Base-by-base conservation (phyloP, 2,888 invertebrate species). In the Ichneumoninae sp. region DNA sequence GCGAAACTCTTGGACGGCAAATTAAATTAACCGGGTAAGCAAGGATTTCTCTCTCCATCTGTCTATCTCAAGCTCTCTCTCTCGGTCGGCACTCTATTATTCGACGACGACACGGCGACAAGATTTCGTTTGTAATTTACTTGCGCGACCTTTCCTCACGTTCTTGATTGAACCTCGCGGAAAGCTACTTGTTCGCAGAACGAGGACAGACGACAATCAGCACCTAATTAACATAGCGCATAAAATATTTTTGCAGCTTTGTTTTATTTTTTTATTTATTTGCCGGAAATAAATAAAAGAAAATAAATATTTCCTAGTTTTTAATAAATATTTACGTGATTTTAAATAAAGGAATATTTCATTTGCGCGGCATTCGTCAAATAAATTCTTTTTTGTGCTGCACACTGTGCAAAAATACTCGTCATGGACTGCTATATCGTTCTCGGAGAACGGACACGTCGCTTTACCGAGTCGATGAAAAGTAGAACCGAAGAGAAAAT, bases 21-120 rank as follows among this genome's bases (percentile, higher is more conserved):
- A 69, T 47, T 30, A 30, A 50, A 69, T 69, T 69, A 69, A 54
- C 30, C 50, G 69, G 69, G 33, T 50, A 52, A 33, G 69, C n/a
- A 50, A 30, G 7, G 30, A 69, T 30, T 26, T 69, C 50, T 50
- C 26, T 50, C 69, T 30, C 33, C 26, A 7, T 47, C 36, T 69
- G 50, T 44, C 30, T 33, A 3, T 44, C 50, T 50, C 54, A 5
- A 16, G 22, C 44, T 8, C 40, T 66, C 68, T 44, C 26, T 44
- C 26, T 40, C 62, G 13, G 13, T 22, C 60, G 60, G 26, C 13
- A 13, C 30, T 30, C 60, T 30, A 60, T 60, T 16, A 60, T 44
- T 47, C 50, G 6, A 26, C 68, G 26, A 36, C 65, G 68, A 47
- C 68, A 26, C 26, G 50, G 22, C 26, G 47, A 69, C 47, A 10